Evolutionary conservation across 2,797 vertebrate genomes (phyloP).

Genomic region (Chelon labrosus): DNA sequence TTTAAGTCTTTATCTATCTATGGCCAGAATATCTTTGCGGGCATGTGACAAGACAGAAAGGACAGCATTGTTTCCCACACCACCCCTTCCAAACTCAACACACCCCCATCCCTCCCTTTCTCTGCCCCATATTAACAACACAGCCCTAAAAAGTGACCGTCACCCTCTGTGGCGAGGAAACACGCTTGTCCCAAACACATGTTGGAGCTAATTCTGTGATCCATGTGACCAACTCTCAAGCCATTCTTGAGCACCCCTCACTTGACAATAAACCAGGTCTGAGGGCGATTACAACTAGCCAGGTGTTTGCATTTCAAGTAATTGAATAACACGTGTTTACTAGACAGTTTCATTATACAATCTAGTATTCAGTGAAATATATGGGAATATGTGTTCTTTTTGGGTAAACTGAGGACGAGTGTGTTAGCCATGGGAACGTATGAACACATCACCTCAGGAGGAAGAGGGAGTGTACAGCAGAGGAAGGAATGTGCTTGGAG

Average conservation of each 20-base stretch:
- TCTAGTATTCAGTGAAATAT: slow-evolving; percentile 3
- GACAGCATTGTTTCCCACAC: slow-evolving; percentile 78
- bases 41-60: slow-evolving; percentile 79
- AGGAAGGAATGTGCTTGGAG: slow-evolving; percentile 51
- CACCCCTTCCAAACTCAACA: slow-evolving; percentile 26
- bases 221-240: slow-evolving; percentile 40
- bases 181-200: slow-evolving; percentile 43
- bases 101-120: slow-evolving; percentile 3
- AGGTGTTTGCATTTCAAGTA: slow-evolving; percentile 42
- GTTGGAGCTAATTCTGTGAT: slow-evolving; percentile 48
- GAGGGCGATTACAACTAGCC: slow-evolving; percentile 34
- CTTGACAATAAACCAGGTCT: slow-evolving; percentile 50
- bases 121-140: slow-evolving; percentile 21
- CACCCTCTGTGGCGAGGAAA: slow-evolving; percentile 29
- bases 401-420: background rate
- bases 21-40: slow-evolving; percentile 79
- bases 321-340: slow-evolving; percentile 44
- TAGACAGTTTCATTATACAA: slow-evolving; percentile 26
- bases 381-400: background rate
- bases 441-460: background rate
- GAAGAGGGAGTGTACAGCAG: slow-evolving; percentile 9
- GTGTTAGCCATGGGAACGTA: slow-evolving; percentile 4
- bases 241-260: slow-evolving; percentile 18
- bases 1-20: slow-evolving; percentile 80
- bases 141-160: slow-evolving; percentile 47